phyloP scores from a whole-genome alignment of 2,113 vertebrate genomes.

The Bufo gargarizans region DNA sequence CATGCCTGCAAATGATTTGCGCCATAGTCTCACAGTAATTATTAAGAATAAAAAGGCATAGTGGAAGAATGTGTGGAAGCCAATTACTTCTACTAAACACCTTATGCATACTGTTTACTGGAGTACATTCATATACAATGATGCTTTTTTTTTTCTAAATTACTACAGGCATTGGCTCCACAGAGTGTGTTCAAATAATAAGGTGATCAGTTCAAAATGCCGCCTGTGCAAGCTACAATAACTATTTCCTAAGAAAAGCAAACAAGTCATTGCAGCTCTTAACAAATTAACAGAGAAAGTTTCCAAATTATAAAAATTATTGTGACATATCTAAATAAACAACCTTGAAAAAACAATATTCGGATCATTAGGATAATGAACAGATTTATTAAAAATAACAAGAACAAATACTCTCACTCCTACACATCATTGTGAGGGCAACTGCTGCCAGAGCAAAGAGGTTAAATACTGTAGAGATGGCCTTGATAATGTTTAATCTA shows the following conservation, averaged over 20 bases:
- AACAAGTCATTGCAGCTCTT: conserved; percentile 36
- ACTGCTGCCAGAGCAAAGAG: neutral
- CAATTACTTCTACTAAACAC: conserved; percentile 50
- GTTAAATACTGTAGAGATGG: neutral
- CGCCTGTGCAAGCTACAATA: conserved; percentile 26
- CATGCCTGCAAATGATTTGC: neutral
- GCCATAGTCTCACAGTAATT: conserved; percentile 14
- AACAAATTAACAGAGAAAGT: conserved; percentile 28
- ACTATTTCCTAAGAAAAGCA: conserved; percentile 46
- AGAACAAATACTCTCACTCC: conserved; percentile 16
- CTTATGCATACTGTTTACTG: conserved; percentile 49
- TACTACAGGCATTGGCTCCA: conserved; percentile 44
- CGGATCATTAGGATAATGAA: conserved; percentile 23
- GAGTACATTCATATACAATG: conserved; percentile 51
- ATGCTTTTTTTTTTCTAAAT: conserved; percentile 41
- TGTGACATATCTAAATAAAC: conserved; percentile 45
- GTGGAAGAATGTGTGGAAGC: conserved; percentile 34
- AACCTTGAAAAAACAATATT: neutral
- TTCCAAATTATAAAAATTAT: conserved; percentile 46
- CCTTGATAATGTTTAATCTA: neutral
- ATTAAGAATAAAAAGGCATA: conserved; percentile 45
- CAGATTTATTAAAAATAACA: conserved; percentile 25
- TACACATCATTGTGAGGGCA: neutral
- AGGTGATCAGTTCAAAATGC: conserved; percentile 52
- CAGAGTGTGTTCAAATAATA: conserved; percentile 46